These are phyloP conservation scores for Drosophila koepferae DNA, from an alignment of 2,888 invertebrate genomes.

Conservation along the genomic window DNA sequence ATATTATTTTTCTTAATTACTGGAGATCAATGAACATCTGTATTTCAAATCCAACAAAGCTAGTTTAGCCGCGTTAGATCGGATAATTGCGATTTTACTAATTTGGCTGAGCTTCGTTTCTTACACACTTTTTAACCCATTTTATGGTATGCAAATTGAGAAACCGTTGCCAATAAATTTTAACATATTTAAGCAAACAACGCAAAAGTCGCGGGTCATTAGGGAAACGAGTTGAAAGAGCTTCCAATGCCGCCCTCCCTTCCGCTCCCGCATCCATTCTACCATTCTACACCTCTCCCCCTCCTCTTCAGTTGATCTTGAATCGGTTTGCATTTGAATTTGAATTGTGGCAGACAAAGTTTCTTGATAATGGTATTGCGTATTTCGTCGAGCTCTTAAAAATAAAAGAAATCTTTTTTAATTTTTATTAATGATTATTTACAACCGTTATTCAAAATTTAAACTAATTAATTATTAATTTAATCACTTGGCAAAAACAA, in stretches of 20 bases:
- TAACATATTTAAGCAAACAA: constrained; percentile 74
- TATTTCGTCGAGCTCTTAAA: constrained; percentile 60
- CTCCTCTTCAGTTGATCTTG: constrained; percentile 2
- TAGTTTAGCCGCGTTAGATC: neutral
- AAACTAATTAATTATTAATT: constrained; percentile 84
- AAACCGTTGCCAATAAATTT: constrained; percentile 73
- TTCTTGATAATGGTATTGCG: constrained; percentile 54
- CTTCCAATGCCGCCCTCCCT: constrained; percentile 24
- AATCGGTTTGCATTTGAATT: constrained; percentile 42
- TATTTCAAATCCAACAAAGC: neutral
- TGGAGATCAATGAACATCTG: constrained; percentile 1
- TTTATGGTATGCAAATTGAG: constrained; percentile 46
- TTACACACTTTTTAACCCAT: constrained; percentile 37
- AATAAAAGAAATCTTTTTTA: constrained; percentile 77
- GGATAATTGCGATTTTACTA: constrained; percentile 9
- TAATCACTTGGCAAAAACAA: constrained; percentile 75
- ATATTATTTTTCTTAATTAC: neutral
- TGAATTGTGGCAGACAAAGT: constrained; percentile 23
- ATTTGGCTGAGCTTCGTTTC: neutral
- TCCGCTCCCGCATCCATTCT: neutral
- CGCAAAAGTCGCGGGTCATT: constrained; percentile 57
- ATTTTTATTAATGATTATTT: constrained; percentile 83
- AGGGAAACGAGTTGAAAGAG: constrained; percentile 44
- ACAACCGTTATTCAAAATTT: constrained; percentile 83
- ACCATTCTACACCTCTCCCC: neutral